Evolutionary conservation across 2,888 invertebrate species (phyloP).

Genomic region (Xanthia icteritia): DNA sequence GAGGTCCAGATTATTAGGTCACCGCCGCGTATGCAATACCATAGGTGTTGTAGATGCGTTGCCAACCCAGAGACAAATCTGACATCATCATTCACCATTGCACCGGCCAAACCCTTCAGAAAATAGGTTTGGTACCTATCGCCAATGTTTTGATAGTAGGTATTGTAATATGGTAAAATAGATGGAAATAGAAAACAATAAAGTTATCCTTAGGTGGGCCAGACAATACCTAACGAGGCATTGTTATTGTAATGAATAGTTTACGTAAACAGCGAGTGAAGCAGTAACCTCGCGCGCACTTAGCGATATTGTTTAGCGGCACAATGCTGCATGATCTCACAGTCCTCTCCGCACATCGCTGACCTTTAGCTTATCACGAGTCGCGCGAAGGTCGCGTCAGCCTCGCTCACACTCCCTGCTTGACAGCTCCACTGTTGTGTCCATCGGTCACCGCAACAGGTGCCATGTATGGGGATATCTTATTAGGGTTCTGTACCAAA

Average conservation of each 20-base stretch:
- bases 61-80: no score
- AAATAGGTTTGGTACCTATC: not conserved
- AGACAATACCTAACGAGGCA: slow-evolving; percentile 28
- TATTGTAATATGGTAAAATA: slow-evolving; percentile 19
- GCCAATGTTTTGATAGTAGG: slow-evolving; percentile 2
- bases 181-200: slow-evolving; percentile 28
- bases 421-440: not conserved
- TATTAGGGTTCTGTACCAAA: not conserved
- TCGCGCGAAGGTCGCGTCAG: slow-evolving; percentile 44
- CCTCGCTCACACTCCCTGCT: not conserved
- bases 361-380: slow-evolving; percentile 52
- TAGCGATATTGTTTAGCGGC: slow-evolving; percentile 30
- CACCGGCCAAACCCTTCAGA: not conserved
- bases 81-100: not conserved
- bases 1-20: not conserved
- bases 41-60: not conserved
- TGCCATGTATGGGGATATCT: not conserved
- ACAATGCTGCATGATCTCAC: slow-evolving; percentile 26
- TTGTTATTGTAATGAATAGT: slow-evolving; percentile 33
- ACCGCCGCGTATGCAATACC: not conserved
- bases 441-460: not conserved
- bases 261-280: slow-evolving; percentile 15
- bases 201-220: slow-evolving; percentile 22
- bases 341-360: slow-evolving; percentile 8
- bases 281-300: slow-evolving; percentile 23